Evolutionary conservation across 2,113 vertebrate species (phyloP).

Genomic region (Zosterops hypoxanthus): DNA sequence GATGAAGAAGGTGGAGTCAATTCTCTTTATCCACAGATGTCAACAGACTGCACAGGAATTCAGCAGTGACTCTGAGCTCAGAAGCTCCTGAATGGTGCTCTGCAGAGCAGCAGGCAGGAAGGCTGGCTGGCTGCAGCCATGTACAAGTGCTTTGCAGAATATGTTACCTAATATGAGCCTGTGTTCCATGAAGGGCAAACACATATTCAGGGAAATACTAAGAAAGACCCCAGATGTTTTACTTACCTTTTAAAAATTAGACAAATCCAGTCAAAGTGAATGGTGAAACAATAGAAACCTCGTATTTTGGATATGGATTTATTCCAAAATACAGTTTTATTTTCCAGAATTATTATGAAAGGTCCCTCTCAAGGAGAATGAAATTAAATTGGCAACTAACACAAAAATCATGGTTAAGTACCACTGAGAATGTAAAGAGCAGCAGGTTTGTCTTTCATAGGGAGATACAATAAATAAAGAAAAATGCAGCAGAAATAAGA

Average conservation of each 20-base stretch:
- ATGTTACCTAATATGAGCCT: neutral
- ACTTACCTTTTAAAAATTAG: neutral
- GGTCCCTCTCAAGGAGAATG: neutral
- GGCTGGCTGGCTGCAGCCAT: neutral
- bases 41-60: neutral
- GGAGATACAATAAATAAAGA: neutral
- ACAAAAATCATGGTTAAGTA: neutral
- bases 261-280: neutral
- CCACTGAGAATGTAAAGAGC: neutral
- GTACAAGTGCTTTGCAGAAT: neutral
- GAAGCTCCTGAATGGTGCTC: neutral
- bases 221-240: neutral
- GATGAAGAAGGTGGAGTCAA: neutral
- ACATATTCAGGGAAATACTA: neutral
- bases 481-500: neutral
- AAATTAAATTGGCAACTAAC: neutral
- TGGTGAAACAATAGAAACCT: neutral
- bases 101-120: neutral
- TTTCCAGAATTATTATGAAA: neutral
- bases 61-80: neutral
- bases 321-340: neutral
- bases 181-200: conserved; percentile 11
- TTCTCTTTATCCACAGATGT: neutral
- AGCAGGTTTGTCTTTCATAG: neutral
- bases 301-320: neutral